phyloP scores from a whole-genome alignment of 2,888 invertebrate genomes.

The Patella depressa region DNA sequence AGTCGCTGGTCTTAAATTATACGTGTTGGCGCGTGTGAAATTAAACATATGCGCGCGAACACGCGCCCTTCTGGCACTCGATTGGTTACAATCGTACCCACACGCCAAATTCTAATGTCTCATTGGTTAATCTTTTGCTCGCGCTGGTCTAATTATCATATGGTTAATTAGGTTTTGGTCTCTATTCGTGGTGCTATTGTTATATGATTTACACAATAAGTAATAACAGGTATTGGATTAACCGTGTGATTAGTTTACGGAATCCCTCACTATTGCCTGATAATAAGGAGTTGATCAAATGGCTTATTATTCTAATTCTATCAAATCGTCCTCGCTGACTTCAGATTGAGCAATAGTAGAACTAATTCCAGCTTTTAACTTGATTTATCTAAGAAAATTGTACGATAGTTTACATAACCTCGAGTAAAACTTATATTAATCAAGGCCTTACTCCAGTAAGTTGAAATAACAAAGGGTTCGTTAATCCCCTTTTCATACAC shows the following conservation, averaged over 20 bases:
- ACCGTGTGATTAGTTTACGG: too few relatives aligned
- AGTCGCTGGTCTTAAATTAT: background rate
- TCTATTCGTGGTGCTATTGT: too few relatives aligned
- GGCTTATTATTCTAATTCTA: too few relatives aligned
- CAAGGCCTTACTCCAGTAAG: too few relatives aligned
- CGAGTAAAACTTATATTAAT: background rate
- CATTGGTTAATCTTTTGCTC: conserved; percentile 11
- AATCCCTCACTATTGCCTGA: too few relatives aligned
- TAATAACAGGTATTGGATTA: too few relatives aligned
- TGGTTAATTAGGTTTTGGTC: conserved; percentile 2
- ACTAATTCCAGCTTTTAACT: conserved; percentile 1
- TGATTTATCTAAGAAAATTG: background rate
- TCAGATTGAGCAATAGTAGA: background rate
- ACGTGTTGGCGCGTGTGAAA: conserved; percentile 6
- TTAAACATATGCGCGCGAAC: conserved; percentile 5
- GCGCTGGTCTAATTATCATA: conserved; percentile 5
- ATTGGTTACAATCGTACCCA: background rate
- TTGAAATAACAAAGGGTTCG: too few relatives aligned
- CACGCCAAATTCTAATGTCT: background rate
- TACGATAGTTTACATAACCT: too few relatives aligned
- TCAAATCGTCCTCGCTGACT: too few relatives aligned
- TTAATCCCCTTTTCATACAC: too few relatives aligned
- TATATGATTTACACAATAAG: too few relatives aligned
- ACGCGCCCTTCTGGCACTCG: background rate
- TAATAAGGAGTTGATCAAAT: too few relatives aligned